Evolutionary conservation across 2,797 vertebrate species (phyloP).

Genomic region (Podarcis siculus): DNA sequence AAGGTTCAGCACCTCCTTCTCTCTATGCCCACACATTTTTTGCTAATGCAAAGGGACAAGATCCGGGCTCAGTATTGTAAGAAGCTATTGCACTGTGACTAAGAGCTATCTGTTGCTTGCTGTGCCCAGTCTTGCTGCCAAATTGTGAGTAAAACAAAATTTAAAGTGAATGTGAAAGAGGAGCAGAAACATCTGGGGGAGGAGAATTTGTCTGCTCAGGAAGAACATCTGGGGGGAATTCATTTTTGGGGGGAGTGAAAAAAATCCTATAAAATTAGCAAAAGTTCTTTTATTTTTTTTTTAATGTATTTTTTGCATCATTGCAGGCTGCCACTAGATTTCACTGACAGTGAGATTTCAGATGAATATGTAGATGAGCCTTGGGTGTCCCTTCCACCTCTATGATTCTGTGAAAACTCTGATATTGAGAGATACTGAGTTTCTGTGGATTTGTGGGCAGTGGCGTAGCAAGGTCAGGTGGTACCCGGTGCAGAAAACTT

Average conservation of each 20-base stretch:
- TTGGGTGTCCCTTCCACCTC: too few relatives aligned
- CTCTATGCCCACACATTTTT: neutral
- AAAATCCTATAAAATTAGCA: neutral
- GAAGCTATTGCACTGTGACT: too few relatives aligned
- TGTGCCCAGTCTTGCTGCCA: neutral
- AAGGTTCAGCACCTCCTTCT: neutral
- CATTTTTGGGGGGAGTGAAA: neutral
- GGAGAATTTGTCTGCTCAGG: too few relatives aligned
- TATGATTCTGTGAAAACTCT: too few relatives aligned
- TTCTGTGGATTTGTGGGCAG: too few relatives aligned
- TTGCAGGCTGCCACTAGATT: neutral
- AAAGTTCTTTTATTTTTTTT: too few relatives aligned
- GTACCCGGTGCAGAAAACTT: too few relatives aligned
- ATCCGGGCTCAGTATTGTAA: neutral
- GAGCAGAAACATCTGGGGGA: too few relatives aligned
- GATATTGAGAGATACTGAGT: too few relatives aligned
- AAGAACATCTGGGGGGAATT: too few relatives aligned
- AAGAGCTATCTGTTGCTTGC: neutral
- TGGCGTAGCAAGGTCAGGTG: too few relatives aligned
- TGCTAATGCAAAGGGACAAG: neutral
- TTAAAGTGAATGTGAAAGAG: neutral
- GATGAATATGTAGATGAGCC: neutral
- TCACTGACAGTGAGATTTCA: neutral
- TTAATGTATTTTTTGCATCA: too few relatives aligned
- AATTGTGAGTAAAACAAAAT: neutral